Evolutionary conservation across 2,888 invertebrate species (phyloP), one percentile per base, ranked within the genome.

Genomic region (Eupithecia insigniata): DNA sequence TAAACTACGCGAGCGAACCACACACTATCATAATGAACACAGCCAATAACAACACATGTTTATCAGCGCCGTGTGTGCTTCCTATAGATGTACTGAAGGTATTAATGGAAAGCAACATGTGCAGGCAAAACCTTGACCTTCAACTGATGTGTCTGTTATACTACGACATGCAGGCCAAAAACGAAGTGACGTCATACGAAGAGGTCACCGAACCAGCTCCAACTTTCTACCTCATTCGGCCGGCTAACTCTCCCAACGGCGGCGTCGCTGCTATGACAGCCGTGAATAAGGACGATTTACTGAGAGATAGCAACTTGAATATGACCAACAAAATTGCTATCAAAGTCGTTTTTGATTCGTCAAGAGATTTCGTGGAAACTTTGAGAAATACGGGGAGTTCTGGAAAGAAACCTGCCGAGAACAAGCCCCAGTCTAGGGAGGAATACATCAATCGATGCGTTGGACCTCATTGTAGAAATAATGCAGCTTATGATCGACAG

Each of bases 131-230:
- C 72, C 87, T 94, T 26, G 93, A 93, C 76, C 84, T 87, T 1
- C 89, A 90, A 82, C 88, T 94, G 22, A 91, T 93, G 90, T 94
- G 94, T 79, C 81, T 94, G 62, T 81, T 94, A 7, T 94, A 94
- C 79, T 89, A 82, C 78, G 94, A 94, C 80, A 92, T 85, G 77
- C 89, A 89, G 55, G 79, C 87, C 36, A 87, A 81, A 69, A 88
- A 84, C 66, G 89, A 89, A 71, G 85, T 84, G 39, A 87, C 87
- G 0, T 87, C 88, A 0, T 90, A 90, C 43, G 92, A 90, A 10
- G 91, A 92, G 34, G 87, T 90, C 22, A 94, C 94, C 0, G 93
- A 93, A 79, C 89, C 92, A 1, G 85, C 90, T 0, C 92, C 94
- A 0, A 93, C 92, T 0, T 92, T 94, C 76, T 94, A 94, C 80